Conservation (phyloP, 2,888 invertebrate species). For the Drosophila dives region DNA sequence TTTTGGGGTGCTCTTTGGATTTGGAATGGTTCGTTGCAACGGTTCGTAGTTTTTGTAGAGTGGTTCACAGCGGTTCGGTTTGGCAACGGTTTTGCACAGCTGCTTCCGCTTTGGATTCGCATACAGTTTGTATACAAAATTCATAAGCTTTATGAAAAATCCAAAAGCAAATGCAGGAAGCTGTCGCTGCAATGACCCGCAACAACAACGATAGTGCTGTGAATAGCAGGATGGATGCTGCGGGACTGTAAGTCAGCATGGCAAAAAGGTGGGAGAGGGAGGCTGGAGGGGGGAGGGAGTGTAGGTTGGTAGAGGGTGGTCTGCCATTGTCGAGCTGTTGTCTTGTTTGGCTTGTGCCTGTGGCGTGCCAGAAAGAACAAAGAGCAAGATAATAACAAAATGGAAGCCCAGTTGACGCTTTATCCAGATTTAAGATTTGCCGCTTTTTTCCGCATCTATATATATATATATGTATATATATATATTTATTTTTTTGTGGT, state of each 20-base stretch:
- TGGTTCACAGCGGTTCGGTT: constrained; percentile 16
- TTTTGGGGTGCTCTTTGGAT: constrained; percentile 25
- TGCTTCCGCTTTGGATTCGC: constrained; percentile 34
- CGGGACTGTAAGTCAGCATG: too few relatives aligned
- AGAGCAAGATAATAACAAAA: constrained; percentile 51
- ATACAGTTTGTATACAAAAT: constrained; percentile 55
- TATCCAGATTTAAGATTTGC: constrained; percentile 25
- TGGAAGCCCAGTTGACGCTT: constrained; percentile 15
- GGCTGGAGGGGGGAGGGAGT: not conserved
- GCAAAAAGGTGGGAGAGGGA: too few relatives aligned
- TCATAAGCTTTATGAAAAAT: constrained; percentile 71
- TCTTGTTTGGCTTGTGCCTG: constrained; percentile 48
- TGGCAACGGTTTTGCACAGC: constrained; percentile 14
- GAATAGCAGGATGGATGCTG: not conserved
- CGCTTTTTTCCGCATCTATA: not conserved
- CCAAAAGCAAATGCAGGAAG: constrained; percentile 59
- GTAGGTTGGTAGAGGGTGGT: not conserved
- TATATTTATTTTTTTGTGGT: not conserved
- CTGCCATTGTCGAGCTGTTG: constrained; percentile 47
- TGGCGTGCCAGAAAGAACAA: constrained; percentile 31
- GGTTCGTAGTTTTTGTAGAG: constrained; percentile 22
- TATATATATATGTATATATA: not conserved
- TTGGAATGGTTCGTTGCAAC: constrained; percentile 29
- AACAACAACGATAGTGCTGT: not conserved
- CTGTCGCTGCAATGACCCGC: constrained; percentile 8